Percentiles rank a stretch among this genome's conserved stretches.
phyloP scores from a whole-genome alignment of 2,888 invertebrate genomes.

The Erannis defoliaria region DNA sequence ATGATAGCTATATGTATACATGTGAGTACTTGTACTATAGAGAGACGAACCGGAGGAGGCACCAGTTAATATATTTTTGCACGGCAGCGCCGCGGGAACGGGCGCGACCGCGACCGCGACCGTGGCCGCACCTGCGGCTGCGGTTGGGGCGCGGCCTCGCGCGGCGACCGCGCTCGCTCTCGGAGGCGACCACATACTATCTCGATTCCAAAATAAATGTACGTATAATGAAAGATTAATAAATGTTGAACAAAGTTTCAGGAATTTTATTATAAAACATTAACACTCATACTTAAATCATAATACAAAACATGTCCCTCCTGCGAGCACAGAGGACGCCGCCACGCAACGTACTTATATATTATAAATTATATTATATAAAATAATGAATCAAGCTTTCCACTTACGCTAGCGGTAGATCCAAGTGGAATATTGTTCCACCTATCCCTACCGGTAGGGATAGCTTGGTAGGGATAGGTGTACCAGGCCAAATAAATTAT shows the following conservation, averaged over 20 bases:
- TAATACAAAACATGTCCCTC: no score
- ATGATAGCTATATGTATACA: slow-evolving; percentile 65
- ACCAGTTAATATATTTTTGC: slow-evolving; percentile 83
- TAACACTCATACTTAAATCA: no score
- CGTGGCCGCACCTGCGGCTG: neutral
- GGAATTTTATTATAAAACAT: slow-evolving; percentile 45
- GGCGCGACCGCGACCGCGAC: no score
- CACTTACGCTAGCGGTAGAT: no score
- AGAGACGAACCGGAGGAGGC: slow-evolving; percentile 55
- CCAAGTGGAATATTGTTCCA: no score
- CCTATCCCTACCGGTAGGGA: no score
- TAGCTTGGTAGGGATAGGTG: no score
- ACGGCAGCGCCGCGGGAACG: slow-evolving; percentile 50
- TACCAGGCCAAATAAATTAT: no score
- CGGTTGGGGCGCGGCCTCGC: slow-evolving; percentile 16
- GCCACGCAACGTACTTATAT: no score
- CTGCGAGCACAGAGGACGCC: no score
- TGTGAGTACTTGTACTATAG: slow-evolving; percentile 50
- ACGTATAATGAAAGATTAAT: slow-evolving; percentile 67
- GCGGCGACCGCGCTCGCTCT: slow-evolving; percentile 2
- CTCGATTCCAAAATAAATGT: slow-evolving; percentile 64
- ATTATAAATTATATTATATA: no score
- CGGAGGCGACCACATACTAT: slow-evolving; percentile 46
- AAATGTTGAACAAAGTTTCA: slow-evolving; percentile 72
- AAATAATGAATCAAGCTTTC: no score